Evolutionary conservation across 2,797 vertebrate species (phyloP), one percentile per base, ranked within the genome.

Genomic region (Cryptoprocta ferox): DNA sequence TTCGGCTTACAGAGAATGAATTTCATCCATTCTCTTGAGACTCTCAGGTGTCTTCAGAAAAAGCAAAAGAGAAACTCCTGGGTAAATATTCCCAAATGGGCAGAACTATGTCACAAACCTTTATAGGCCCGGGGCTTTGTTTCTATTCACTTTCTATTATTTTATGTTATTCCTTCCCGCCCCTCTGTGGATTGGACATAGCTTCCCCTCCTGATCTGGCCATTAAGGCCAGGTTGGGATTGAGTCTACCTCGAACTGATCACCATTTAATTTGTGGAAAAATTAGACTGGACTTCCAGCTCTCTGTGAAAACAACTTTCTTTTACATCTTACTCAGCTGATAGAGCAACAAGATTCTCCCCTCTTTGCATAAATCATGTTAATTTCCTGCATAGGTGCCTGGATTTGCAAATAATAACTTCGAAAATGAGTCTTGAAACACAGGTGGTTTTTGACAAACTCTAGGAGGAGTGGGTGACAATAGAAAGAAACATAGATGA

Each of bases 321-420:
- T 88, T 95, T 97, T 82, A 26, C 80, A 95, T 84, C 84, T 95
- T 93, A 95, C 24, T 84, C 28, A 70, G 65, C 26, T 97, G 89
- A 85, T 30, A 88, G 89, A 97, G n/a, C 82, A 82, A 73, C 32
- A 48, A 42, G 21, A 78, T 84, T 91, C 39, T 2, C 24, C 24
- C 75, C 71, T 35, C 63, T 89, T 97, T 95, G 73, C 93, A 90
- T 59, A 85, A 95, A 95, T 97, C 97, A 73, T 97, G 89, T 80
- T 96, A 37, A 92, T 70, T 97, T 97, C 93, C 93, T 94, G 90
- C 61, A 80, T 14, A 95, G 70, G 89, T 16, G 8, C 24, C 73
- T 92, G 73, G 28, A 59, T 83, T 92, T 81, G 28, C 28, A 70
- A 92, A 89, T 81, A 92, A 6, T 61, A 65, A 68, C 63, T 89